Base-by-base conservation (phyloP, 1,140 invertebrate species). In the Polyergus mexicanus region DNA sequence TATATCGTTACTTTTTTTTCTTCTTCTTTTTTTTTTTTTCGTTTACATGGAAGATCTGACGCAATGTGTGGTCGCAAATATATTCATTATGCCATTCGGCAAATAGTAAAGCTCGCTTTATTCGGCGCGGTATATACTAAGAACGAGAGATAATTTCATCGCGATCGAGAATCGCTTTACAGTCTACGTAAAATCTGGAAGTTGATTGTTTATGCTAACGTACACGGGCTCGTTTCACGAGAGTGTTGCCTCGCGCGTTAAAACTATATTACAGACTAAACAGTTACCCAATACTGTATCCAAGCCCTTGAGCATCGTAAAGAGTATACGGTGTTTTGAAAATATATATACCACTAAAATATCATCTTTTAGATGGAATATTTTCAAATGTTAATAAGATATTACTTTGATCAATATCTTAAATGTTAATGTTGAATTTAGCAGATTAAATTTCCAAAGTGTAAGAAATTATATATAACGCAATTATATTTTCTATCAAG, bases 231-330 rank as follows among this genome's bases (percentile, higher is more conserved):
- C 88, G 88, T 90, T 90, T 90, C 76, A 90, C 86, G 86, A 88
- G 85, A 28, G 76, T 51, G 47, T 83, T 86, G 68, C 84, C 90
- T 74, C 78, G 65, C 86, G 68, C 84, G 74, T 87, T 88, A 90
- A 78, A 83, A 80, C 72, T 88, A 88, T n/a, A 75, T 68, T 71
- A 56, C 71, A 84, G 72, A 84, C 54, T 51, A 51, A 51, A 51
- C 44, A 47, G 28, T 84, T 77, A 87, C 56, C 66, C 83, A 74
- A 89, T 86, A 88, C 87, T 85, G 83, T 84, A 86, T 89, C 66
- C 78, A 87, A 91, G 89, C 90, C 87, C 71, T 91, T 92, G 91
- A 92, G 90, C 92, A 92, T 92, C 47, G 22, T 77, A 84, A 85
- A 80, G 71, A 89, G 69, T 62, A 78, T 75, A 47, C 77, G 56